Evolutionary conservation across 2,797 vertebrate genomes (phyloP).

Genomic region (Echiichthys vipera): DNA sequence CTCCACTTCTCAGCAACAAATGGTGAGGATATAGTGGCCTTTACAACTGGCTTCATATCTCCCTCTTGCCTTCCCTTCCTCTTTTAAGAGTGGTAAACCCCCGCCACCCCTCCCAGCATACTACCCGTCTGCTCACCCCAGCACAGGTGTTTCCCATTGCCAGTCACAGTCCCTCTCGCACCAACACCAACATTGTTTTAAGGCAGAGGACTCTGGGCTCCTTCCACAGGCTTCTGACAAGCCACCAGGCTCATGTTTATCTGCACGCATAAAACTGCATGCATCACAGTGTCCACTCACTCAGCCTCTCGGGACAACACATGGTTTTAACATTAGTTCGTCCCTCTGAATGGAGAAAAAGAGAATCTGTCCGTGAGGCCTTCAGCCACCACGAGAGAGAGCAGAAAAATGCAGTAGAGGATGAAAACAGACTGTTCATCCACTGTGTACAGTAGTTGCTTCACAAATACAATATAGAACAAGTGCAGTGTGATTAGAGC

Average conservation of each 20-base stretch:
- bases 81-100: slow-evolving; percentile 52
- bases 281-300: slow-evolving; percentile 75
- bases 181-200: slow-evolving; percentile 88
- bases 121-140: slow-evolving; percentile 73
- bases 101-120: slow-evolving; percentile 1
- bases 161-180: slow-evolving; percentile 75
- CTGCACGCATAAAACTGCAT: slow-evolving; percentile 87
- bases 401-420: slow-evolving; percentile 5
- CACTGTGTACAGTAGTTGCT: slow-evolving; percentile 28
- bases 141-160: slow-evolving; percentile 93
- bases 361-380: slow-evolving; percentile 32
- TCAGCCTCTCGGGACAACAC: slow-evolving; percentile 82
- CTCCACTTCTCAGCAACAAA: slow-evolving; percentile 78
- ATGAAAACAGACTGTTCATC: slow-evolving; percentile 19
- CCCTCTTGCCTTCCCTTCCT: slow-evolving; percentile 60
- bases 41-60: slow-evolving; percentile 58
- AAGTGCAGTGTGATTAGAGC: slow-evolving; percentile 52
- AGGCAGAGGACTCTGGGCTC: slow-evolving; percentile 82
- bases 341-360: slow-evolving; percentile 60
- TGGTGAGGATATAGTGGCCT: slow-evolving; percentile 65
- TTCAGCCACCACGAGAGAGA: slow-evolving; percentile 19
- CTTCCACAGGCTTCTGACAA: slow-evolving; percentile 87
- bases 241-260: slow-evolving; percentile 87
- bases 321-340: slow-evolving; percentile 87
- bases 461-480: slow-evolving; percentile 39